Evolutionary conservation across 2,888 invertebrate genomes (phyloP).

Genomic region (Charanyca ferruginea): DNA sequence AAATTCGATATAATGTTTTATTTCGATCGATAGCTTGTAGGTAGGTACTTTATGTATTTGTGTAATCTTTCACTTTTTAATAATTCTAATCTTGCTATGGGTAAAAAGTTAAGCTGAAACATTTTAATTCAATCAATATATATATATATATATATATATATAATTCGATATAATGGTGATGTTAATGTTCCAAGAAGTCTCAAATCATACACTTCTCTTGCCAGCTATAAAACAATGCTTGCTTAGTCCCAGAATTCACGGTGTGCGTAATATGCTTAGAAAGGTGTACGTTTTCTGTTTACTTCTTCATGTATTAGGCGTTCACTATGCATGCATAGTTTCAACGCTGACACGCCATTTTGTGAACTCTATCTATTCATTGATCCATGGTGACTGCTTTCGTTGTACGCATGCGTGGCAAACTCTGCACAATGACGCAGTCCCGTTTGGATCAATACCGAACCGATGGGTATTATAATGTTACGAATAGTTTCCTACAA

Average conservation of each 20-base stretch:
- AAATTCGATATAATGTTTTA: not conserved
- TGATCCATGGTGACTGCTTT: conserved; percentile 49
- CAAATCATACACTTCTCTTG: too few species aligned
- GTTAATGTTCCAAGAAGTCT: too few species aligned
- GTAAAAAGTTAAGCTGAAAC: not conserved
- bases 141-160: too few species aligned
- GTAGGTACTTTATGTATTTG: not conserved
- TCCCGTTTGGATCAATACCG: conserved; percentile 38
- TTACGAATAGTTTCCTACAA: not conserved
- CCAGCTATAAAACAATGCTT: too few species aligned
- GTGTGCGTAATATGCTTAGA: too few species aligned
- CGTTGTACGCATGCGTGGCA: conserved; percentile 52
- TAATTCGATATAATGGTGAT: not conserved
- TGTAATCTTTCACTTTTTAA: conserved; percentile 1
- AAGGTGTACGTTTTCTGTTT: too few species aligned
- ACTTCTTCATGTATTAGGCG: too few species aligned
- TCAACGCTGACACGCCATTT: conserved; percentile 42
- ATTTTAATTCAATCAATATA: too few species aligned
- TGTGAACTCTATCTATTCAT: conserved; percentile 50
- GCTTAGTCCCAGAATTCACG: too few species aligned
- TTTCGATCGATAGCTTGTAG: not conserved
- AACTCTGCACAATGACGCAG: conserved; percentile 45
- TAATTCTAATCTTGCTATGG: too few species aligned
- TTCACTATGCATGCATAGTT: too few species aligned
- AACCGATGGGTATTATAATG: not conserved